Percentiles rank a stretch among this genome's conserved stretches.
Evolutionary conservation across 2,888 invertebrate species (phyloP).

Genomic region (Elgonia sp.): DNA sequence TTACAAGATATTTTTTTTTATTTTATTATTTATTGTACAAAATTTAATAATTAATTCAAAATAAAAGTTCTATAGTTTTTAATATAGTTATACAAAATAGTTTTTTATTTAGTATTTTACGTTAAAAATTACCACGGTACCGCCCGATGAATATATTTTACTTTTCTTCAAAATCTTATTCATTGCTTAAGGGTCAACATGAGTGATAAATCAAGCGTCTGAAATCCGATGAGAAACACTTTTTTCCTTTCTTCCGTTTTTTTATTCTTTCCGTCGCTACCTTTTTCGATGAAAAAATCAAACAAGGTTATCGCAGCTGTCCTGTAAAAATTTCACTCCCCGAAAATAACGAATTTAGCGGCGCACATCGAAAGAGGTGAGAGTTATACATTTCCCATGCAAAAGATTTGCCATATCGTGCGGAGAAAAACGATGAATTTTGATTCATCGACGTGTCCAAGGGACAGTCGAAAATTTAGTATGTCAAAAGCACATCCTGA

Average conservation of each 20-base stretch:
- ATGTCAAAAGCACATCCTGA: constrained; percentile 57
- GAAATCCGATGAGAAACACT: constrained; percentile 13
- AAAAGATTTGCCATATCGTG: constrained; percentile 34
- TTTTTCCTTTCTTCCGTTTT: neutral
- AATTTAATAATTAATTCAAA: neutral
- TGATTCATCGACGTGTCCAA: constrained; percentile 58
- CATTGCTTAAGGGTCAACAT: constrained; percentile 63
- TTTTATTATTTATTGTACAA: too few species aligned
- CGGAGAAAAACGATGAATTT: constrained; percentile 41
- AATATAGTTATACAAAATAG: too few species aligned
- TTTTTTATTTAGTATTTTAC: too few species aligned
- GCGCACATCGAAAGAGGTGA: constrained; percentile 1
- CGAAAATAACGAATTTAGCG: constrained; percentile 43
- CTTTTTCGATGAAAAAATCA: neutral
- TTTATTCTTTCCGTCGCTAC: constrained; percentile 2
- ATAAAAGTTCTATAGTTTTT: neutral
- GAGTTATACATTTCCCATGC: constrained; percentile 36
- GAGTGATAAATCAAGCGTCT: constrained; percentile 56
- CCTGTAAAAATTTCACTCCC: constrained; percentile 20
- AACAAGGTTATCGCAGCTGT: constrained; percentile 42
- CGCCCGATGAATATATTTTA: constrained; percentile 19
- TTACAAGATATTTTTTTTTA: too few species aligned
- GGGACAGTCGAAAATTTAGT: constrained; percentile 53
- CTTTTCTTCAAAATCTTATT: constrained; percentile 50
- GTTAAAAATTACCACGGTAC: constrained; percentile 37